A percentile compares a stretch with the other conserved stretches of the same genome.
phyloP scores from a whole-genome alignment of 2,888 invertebrate species.

The Stratiomys singularior region DNA sequence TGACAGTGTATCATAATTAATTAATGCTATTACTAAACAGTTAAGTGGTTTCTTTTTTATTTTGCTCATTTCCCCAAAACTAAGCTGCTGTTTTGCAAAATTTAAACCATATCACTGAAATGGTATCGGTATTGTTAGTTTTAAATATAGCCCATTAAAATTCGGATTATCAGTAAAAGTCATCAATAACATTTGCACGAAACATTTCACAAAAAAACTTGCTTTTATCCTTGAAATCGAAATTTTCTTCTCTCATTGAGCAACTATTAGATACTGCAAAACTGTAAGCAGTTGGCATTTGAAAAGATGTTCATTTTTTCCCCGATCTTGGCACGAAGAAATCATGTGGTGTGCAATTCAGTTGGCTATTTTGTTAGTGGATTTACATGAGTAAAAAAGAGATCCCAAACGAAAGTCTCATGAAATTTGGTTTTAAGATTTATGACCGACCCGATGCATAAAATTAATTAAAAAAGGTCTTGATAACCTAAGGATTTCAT shows the following conservation, averaged over 20 bases:
- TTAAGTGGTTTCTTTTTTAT: too few relatives aligned
- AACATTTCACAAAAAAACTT: too few relatives aligned
- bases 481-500: too few relatives aligned
- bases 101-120: background rate
- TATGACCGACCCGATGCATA: too few relatives aligned
- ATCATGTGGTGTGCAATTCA: background rate
- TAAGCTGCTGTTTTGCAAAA: background rate
- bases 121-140: background rate
- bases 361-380: too few relatives aligned
- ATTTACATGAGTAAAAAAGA: too few relatives aligned
- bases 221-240: background rate
- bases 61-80: too few relatives aligned
- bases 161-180: background rate
- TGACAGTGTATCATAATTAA: too few relatives aligned
- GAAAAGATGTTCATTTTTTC: background rate
- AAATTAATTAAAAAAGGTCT: too few relatives aligned
- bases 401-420: too few relatives aligned
- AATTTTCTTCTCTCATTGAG: background rate
- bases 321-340: background rate
- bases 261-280: background rate
- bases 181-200: background rate
- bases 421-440: too few relatives aligned
- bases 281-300: background rate
- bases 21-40: too few relatives aligned
- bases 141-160: background rate